Evolutionary conservation across 2,888 invertebrate species (phyloP).

Genomic region (Loripinus fragilis): DNA sequence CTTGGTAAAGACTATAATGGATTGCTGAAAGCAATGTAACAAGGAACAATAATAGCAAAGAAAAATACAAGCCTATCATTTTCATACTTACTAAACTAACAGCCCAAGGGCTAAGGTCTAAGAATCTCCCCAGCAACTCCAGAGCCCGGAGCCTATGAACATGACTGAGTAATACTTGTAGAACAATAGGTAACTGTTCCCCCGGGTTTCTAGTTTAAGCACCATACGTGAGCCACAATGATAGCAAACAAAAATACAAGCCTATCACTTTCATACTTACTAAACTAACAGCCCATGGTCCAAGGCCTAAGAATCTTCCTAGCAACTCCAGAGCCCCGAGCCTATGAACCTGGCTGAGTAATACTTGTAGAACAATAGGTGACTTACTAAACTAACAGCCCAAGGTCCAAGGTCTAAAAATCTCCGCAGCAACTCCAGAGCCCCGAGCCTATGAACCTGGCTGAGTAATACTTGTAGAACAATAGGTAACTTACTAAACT

Average conservation of each 20-base stretch:
- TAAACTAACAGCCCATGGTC: constrained; percentile 93
- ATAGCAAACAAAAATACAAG: too few relatives aligned
- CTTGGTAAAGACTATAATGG: too few relatives aligned
- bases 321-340: constrained; percentile 96
- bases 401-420: constrained; percentile 95
- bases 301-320: constrained; percentile 96
- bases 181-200: constrained; percentile 97
- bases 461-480: constrained; percentile 91
- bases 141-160: constrained; percentile 97
- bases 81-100: too few relatives aligned
- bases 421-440: constrained; percentile 94
- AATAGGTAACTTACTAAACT: constrained; percentile 88
- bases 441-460: constrained; percentile 95
- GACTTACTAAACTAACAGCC: constrained; percentile 98
- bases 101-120: constrained; percentile 94
- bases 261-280: too few relatives aligned
- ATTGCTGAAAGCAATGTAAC: too few relatives aligned
- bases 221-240: constrained; percentile 94
- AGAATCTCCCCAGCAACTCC: constrained; percentile 94
- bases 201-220: constrained; percentile 92
- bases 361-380: constrained; percentile 96
- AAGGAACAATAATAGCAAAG: too few relatives aligned
- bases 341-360: constrained; percentile 92
- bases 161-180: constrained; percentile 90
- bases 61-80: too few relatives aligned